Base-by-base conservation (phyloP, 2,113 vertebrate genomes). In the Puntigrus tetrazona region DNA sequence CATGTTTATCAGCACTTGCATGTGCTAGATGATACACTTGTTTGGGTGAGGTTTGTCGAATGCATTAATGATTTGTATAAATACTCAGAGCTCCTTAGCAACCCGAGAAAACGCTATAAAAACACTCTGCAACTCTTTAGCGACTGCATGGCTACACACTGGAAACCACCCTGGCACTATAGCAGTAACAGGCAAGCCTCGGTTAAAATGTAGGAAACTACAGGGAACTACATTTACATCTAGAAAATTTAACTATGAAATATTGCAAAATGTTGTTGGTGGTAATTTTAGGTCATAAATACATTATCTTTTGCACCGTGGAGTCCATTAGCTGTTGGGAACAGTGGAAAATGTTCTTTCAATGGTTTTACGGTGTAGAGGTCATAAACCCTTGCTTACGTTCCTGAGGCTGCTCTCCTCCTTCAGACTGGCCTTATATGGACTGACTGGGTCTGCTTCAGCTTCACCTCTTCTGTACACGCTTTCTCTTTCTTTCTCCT, bases 361-460 rank as follows among this genome's bases (percentile, higher is more conserved):
- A 29, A 38, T 43, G 74, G 31, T 59, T 84, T 78, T 31, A 43
- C 47, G 38, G 59, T 84, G 31, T 80, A 20, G 43, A 81, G 77
- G 86, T 55, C 86, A 75, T 61, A 81, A 59, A 47, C 67, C 38
- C 65, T 55, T 84, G 82, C 82, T 87, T 83, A 63, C 50, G 82
- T 84, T 87, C 83, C 86, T 67, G 76, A 67, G 82, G 78, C 82
- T 67, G 59, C 77, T 84, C 41, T 63, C 70, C 75, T 84, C 82
- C 82, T 80, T 80, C 86, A 87, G 86, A 87, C 86, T 81, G 77
- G 82, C 86, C 82, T 87, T 87, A 84, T 87, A 87, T 87, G 86
- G 86, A 61, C 86, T 84, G 86, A 79, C 86, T 78, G 67, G 65
- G 57, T 83, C 82, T 72, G 78, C 76, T 87, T 74, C 59, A 75